Percentiles rank a stretch among this genome's conserved stretches.
Conservation (phyloP, 2,888 invertebrate genomes). For the Synanthedon vespiformis region DNA sequence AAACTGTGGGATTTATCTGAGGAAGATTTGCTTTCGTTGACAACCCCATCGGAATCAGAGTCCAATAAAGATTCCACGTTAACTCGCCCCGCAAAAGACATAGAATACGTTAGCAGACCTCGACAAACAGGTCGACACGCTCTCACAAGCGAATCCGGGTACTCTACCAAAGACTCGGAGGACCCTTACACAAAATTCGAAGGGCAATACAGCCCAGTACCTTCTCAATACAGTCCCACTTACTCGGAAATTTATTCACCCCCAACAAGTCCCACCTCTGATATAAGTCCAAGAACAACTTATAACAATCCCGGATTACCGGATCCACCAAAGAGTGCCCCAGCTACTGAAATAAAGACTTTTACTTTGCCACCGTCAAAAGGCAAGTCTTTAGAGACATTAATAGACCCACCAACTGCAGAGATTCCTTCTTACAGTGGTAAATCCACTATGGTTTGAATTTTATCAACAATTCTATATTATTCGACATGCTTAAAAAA, state of each 20-base stretch:
- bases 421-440: conserved; percentile 52
- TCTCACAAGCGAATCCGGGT: conserved; percentile 60
- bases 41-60: conserved; percentile 71
- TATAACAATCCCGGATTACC: conserved; percentile 49
- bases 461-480: background rate
- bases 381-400: conserved; percentile 57
- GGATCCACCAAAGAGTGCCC: conserved; percentile 54
- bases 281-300: conserved; percentile 50
- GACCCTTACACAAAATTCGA: conserved; percentile 54
- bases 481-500: background rate
- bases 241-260: conserved; percentile 67
- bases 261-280: conserved; percentile 57
- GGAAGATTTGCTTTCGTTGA: conserved; percentile 70
- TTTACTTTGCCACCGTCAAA: conserved; percentile 52
- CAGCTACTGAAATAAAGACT: conserved; percentile 48
- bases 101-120: conserved; percentile 70
- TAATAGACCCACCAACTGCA: conserved; percentile 48
- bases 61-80: conserved; percentile 68
- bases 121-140: conserved; percentile 72
- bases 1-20: conserved; percentile 83
- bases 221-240: conserved; percentile 58
- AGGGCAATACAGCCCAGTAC: conserved; percentile 53
- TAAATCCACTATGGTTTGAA: conserved; percentile 61
- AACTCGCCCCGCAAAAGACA: conserved; percentile 72
- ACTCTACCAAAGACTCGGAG: conserved; percentile 58